These are phyloP conservation scores for Scomberomorus guttatus DNA, from an alignment of 2,797 vertebrate species.

Conservation along the genomic window DNA sequence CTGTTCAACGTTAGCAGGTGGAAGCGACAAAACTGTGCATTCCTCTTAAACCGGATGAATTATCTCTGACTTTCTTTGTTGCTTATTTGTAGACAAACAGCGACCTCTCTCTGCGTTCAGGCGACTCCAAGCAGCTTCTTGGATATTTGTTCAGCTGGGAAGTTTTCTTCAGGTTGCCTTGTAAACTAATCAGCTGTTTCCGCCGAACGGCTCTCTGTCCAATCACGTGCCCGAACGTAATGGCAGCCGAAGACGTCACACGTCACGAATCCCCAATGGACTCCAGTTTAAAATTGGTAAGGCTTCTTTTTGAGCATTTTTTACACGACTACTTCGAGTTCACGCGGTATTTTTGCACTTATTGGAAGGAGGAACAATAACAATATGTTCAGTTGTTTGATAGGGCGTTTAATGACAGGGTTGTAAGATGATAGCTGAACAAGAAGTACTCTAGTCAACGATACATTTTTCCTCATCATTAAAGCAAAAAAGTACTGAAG, in stretches of 20 bases:
- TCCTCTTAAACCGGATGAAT: background rate
- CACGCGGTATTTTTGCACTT: too few species aligned
- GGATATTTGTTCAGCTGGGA: background rate
- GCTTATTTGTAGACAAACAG: background rate
- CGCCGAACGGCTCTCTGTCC: background rate
- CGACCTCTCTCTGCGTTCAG: conserved; percentile 14
- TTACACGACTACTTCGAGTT: too few species aligned
- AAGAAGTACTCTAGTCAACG: too few species aligned
- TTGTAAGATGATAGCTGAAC: too few species aligned
- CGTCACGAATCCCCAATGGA: background rate
- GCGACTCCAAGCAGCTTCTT: background rate
- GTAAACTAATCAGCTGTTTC: conserved; percentile 39
- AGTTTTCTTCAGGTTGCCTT: background rate
- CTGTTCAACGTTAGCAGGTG: background rate
- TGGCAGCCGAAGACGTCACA: conserved; percentile 20
- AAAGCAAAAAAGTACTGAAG: too few species aligned
- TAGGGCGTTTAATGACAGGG: too few species aligned
- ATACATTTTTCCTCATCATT: too few species aligned
- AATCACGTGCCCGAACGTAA: conserved; percentile 25
- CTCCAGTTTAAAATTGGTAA: too few species aligned
- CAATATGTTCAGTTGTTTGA: too few species aligned
- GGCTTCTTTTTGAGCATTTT: too few species aligned
- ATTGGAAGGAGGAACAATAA: too few species aligned
- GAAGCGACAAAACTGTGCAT: background rate
- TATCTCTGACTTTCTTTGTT: background rate